Evolutionary conservation across 2,888 invertebrate genomes (phyloP).

Genomic region (Eristalis tenax): DNA sequence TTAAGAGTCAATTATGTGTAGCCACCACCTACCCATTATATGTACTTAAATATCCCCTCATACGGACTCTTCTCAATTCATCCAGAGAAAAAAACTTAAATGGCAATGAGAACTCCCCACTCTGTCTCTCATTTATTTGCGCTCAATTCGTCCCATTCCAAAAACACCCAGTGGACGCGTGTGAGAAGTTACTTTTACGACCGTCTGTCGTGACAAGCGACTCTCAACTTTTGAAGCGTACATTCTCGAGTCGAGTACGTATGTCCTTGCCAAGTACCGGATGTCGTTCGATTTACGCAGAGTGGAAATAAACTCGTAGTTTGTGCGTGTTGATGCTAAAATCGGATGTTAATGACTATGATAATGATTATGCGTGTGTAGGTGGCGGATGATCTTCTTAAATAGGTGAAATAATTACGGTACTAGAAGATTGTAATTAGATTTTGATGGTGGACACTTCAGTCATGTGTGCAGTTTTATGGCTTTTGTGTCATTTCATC

Average conservation of each 20-base stretch:
- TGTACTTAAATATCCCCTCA: constrained; percentile 68
- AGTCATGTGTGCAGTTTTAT: constrained; percentile 30
- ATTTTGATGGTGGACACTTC: constrained; percentile 61
- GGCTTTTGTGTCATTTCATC: constrained; percentile 11
- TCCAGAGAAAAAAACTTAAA: background rate
- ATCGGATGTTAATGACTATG: constrained; percentile 54
- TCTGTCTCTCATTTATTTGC: too few species aligned
- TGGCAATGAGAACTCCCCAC: too few species aligned
- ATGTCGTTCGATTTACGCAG: constrained; percentile 47
- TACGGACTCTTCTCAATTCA: constrained; percentile 29
- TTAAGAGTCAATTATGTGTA: constrained; percentile 72
- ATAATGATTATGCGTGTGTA: constrained; percentile 50
- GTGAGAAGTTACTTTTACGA: constrained; percentile 65
- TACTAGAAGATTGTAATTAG: constrained; percentile 56
- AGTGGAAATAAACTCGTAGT: constrained; percentile 22
- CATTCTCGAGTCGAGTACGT: background rate
- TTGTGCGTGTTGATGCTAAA: constrained; percentile 61
- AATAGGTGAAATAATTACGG: constrained; percentile 69
- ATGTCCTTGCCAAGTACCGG: constrained; percentile 52
- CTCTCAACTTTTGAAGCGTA: constrained; percentile 67
- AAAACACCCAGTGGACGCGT: constrained; percentile 37
- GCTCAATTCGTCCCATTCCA: background rate
- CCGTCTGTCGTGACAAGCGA: constrained; percentile 69
- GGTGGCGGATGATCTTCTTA: constrained; percentile 59
- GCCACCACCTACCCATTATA: constrained; percentile 72